phyloP scores from a whole-genome alignment of 2,888 invertebrate species.

The Polylopha cassiicola region DNA sequence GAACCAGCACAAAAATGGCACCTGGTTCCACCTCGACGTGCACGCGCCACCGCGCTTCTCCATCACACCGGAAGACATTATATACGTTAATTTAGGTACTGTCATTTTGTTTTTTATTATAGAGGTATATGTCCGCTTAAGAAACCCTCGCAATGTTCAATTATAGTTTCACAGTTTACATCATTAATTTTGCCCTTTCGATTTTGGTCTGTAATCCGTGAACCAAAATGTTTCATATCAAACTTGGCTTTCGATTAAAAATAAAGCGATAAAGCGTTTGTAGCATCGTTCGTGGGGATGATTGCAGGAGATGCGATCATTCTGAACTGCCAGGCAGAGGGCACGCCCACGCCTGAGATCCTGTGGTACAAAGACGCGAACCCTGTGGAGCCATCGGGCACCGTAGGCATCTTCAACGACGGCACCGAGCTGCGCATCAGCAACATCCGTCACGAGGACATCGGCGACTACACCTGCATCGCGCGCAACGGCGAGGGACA shows the following conservation, averaged over 20 bases:
- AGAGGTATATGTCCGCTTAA: slow-evolving; percentile 4
- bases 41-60: slow-evolving; percentile 97
- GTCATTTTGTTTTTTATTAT: slow-evolving; percentile 13
- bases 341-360: slow-evolving; percentile 96
- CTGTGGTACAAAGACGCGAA: slow-evolving; percentile 97
- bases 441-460: slow-evolving; percentile 94
- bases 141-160: slow-evolving; percentile 3
- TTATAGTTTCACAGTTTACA: too few relatives aligned
- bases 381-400: slow-evolving; percentile 91
- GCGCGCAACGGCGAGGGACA: slow-evolving; percentile 97
- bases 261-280: too few relatives aligned
- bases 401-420: slow-evolving; percentile 94
- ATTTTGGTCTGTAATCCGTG: too few relatives aligned
- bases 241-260: too few relatives aligned
- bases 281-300: not conserved
- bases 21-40: slow-evolving; percentile 98
- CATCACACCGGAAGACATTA: slow-evolving; percentile 96
- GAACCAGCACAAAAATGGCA: slow-evolving; percentile 94
- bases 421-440: slow-evolving; percentile 95
- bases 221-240: too few relatives aligned
- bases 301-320: slow-evolving; percentile 93
- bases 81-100: slow-evolving; percentile 92
- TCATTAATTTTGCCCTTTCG: too few relatives aligned
- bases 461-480: slow-evolving; percentile 97
- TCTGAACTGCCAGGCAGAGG: slow-evolving; percentile 97